Conservation (phyloP, 2,113 vertebrate species). For the Coregonus clupeaformis region DNA sequence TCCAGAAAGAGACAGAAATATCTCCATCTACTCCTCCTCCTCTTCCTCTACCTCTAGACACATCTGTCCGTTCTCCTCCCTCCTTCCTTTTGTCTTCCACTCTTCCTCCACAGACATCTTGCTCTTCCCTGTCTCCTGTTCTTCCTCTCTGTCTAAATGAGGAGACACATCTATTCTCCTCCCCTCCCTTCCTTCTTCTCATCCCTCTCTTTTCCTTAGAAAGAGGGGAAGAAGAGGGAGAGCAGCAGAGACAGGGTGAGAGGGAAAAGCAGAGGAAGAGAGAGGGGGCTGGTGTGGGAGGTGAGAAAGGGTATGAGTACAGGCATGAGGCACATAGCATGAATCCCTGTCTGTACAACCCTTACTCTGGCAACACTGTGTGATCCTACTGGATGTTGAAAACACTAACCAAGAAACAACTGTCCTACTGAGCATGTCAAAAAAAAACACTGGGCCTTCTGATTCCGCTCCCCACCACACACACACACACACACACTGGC, state of each 20-base stretch:
- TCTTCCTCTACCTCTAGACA: not conserved
- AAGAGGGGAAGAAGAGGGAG: not conserved
- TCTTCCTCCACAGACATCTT: not conserved
- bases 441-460: slow-evolving; percentile 38
- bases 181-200: slow-evolving; percentile 16
- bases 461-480: slow-evolving; percentile 3
- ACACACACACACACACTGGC: slow-evolving; percentile 6
- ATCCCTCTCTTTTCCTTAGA: not conserved
- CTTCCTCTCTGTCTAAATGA: not conserved
- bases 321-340: not conserved
- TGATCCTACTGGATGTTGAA: not conserved
- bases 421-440: slow-evolving; percentile 35
- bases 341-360: no score
- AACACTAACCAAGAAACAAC: slow-evolving; percentile 16
- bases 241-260: not conserved
- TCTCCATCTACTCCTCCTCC: not conserved
- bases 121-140: not conserved
- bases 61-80: not conserved
- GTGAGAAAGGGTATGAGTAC: not conserved
- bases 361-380: no score
- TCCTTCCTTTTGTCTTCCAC: not conserved
- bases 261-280: not conserved
- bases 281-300: not conserved
- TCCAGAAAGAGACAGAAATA: not conserved
- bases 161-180: not conserved